Evolutionary conservation across 2,113 vertebrate species (phyloP), one percentile per base, ranked within the genome.

Genomic region (Corvus cornix): DNA sequence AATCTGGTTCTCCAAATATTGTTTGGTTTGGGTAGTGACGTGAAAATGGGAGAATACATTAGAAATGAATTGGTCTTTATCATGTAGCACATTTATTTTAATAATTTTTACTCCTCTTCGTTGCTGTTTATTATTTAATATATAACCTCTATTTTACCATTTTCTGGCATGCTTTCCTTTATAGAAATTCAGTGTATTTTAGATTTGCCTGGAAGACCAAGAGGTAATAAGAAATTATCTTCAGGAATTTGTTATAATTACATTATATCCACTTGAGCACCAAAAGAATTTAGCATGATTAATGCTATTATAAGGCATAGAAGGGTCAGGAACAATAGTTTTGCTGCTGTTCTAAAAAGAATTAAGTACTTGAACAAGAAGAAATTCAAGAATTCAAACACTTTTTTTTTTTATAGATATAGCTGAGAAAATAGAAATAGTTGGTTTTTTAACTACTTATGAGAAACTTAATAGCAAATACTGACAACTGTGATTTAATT

Each of bases 281-380:
- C 80, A 91, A 75, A 96, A 93, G 93, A 95, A 96, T 97, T 97
- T 93, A 97, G 90, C 95, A 97, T 97, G 95, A 91, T 97, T 97
- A 96, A 97, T 86, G 74, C 84, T 92, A 94, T 96, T 95, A 94
- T 84, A 94, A 95, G 49, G 56, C 70, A 89, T 93, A 75, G 59
- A 59, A 95, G 88, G 68, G 86, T 96, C 73, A 93, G 55, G 69
- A 90, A 60, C 87, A 94, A 89, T 51, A 89, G 84, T 90, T 90
- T 93, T 94, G 63, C 64, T 80, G 35, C 49, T 85, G 51, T 83
- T 92, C 20, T 59, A 81, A 87, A 76, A 84, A 93, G 35, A 91
- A 62, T 49, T 52, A 85, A 83, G 22, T 49, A 39, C 16, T 81
- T 51, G 22, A 15, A 37, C 9, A 31, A n/a, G 66, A 73, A 76